These are phyloP conservation scores for Lota lota DNA, from an alignment of 2,113 vertebrate species.

Conservation along the genomic window DNA sequence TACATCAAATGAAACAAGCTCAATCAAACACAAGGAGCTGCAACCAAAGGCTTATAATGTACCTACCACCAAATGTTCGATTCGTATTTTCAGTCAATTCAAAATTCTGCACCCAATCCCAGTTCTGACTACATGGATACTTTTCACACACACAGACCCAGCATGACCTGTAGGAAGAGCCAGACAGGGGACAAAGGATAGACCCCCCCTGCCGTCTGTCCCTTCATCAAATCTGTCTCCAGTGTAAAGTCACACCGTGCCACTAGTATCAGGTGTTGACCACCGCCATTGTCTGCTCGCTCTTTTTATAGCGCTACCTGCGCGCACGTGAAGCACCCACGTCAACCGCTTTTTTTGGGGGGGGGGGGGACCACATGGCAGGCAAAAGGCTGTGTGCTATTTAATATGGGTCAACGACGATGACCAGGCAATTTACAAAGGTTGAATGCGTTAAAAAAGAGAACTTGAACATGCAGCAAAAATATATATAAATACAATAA, in stretches of 20 bases:
- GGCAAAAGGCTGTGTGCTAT: constrained; percentile 21
- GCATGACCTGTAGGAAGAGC: constrained; percentile 9
- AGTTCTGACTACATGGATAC: background rate
- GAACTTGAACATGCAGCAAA: background rate
- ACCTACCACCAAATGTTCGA: too few relatives aligned
- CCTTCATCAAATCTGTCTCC: constrained; percentile 34
- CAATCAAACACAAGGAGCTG: too few relatives aligned
- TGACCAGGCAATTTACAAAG: constrained; percentile 24
- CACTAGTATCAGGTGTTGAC: constrained; percentile 54
- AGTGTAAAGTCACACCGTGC: constrained; percentile 46
- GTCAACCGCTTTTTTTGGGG: constrained; percentile 36
- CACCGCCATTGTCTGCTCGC: constrained; percentile 44
- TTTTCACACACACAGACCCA: background rate
- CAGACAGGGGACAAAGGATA: constrained; percentile 24
- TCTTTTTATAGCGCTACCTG: constrained; percentile 42
- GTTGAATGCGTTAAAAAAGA: background rate
- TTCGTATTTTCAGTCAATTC: too few relatives aligned
- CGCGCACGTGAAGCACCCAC: constrained; percentile 28
- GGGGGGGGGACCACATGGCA: constrained; percentile 25
- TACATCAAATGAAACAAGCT: too few relatives aligned
- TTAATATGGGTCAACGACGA: constrained; percentile 51
- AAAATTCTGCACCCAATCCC: too few relatives aligned
- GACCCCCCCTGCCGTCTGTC: background rate
- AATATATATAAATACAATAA: background rate
- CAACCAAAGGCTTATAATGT: too few relatives aligned